Base-by-base conservation (phyloP, 2,113 vertebrate genomes). In the Esox niger region DNA sequence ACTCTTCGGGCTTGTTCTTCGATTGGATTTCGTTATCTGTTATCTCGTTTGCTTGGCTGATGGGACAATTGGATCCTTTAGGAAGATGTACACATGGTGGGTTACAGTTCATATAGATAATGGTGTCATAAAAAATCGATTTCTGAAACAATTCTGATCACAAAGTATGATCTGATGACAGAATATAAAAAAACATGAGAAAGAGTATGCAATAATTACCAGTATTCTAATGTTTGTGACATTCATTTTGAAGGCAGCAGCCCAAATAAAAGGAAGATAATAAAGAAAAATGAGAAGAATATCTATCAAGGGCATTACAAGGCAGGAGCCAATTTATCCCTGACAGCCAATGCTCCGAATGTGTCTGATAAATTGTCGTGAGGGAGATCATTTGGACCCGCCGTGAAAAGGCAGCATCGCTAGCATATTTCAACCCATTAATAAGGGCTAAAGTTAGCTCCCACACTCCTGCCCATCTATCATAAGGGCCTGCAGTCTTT, bases 401-500 rank as follows among this genome's bases (percentile, higher is more conserved):
- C 83, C 68, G 84, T 56, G 30, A 72, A 87, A 85, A 88, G 87
- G 86, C 57, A 83, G 85, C 81, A 82, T 74, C 70, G 80, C 83
- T 85, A 90, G 89, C 91, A 90, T 89, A 91, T 90, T 88, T 90
- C 87, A 88, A 88, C 86, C 86, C 87, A 91, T 90, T 91, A n/a
- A n/a, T n/a, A 91, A 83, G 85, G 87, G 86, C 88, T 90, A 89
- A 90, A 90, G 86, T 89, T 91, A 90, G 89, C 88, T 84, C 79
- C 74, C 65, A 6, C 72, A 62, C 64, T 55, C 57, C 74, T 73
- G 64, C 62, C 78, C 35, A 90, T 91, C 87, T 83, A 90, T 92
- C 90, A 92, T 66, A n/a, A n/a, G 82, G 71, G 62, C 61, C 69
- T 66, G 74, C 71, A 72, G 84, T 78, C 76, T 77, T 84, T 74